Percentiles rank a stretch among this genome's conserved stretches.
Evolutionary conservation across 2,888 invertebrate genomes (phyloP).

Genomic region (Gryllus longicercus): DNA sequence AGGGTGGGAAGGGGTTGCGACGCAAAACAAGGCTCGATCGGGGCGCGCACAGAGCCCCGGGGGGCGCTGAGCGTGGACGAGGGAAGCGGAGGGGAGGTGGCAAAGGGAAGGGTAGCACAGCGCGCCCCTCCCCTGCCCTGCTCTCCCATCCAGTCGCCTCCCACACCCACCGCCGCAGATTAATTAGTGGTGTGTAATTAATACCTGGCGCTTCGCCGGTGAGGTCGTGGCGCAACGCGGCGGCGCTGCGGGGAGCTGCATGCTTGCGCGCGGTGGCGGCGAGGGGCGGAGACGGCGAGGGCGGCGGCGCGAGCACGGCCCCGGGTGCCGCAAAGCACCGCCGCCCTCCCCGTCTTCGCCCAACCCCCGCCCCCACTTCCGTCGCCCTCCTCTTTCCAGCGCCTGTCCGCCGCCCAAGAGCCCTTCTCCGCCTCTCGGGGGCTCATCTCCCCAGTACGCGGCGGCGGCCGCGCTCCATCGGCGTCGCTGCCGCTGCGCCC

Average conservation of each 20-base stretch:
- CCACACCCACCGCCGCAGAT: background rate
- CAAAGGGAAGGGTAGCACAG: too few relatives aligned
- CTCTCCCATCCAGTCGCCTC: background rate
- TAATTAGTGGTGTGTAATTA: conserved; percentile 11
- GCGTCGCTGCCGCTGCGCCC: too few relatives aligned
- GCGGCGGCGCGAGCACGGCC: background rate
- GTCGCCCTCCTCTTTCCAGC: too few relatives aligned
- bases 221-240: background rate
- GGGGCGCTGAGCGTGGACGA: background rate
- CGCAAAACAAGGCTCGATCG: background rate
- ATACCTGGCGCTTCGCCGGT: conserved; percentile 17
- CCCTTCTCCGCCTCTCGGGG: too few relatives aligned
- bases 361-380: background rate
- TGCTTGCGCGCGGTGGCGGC: background rate
- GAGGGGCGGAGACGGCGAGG: background rate
- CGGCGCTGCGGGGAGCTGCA: background rate
- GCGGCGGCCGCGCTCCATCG: too few relatives aligned
- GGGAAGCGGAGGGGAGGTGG: background rate
- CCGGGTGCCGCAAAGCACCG: background rate
- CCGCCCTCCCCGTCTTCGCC: background rate
- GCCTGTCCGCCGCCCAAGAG: background rate
- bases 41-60: background rate
- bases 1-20: background rate
- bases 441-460: too few relatives aligned
- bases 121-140: too few relatives aligned